phyloP scores from a whole-genome alignment of 2,888 invertebrate species.

The Drosophila borealis region DNA sequence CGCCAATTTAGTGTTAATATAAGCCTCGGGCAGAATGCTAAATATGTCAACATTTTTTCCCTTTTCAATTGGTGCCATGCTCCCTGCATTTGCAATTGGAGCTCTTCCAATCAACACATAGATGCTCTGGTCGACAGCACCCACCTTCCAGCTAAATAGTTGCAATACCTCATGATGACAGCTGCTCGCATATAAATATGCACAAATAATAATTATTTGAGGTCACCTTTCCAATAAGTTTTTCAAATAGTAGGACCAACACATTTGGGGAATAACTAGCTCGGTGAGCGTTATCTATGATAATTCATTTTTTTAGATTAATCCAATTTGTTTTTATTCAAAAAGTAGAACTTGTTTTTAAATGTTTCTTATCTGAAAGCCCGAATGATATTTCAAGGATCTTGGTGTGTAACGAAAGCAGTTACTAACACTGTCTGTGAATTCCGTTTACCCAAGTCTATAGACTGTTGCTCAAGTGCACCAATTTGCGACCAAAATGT shows the following conservation, averaged over 20 bases:
- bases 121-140: background rate
- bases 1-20: slow-evolving; percentile 30
- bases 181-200: too few relatives aligned
- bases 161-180: background rate
- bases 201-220: too few relatives aligned
- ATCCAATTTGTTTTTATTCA: too few relatives aligned
- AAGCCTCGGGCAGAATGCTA: background rate
- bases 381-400: background rate
- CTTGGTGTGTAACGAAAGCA: background rate
- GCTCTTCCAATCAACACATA: background rate
- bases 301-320: too few relatives aligned
- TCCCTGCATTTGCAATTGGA: background rate
- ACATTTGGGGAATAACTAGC: too few relatives aligned
- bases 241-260: too few relatives aligned
- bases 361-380: background rate
- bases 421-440: background rate
- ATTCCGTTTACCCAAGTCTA: background rate
- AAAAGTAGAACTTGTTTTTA: too few relatives aligned
- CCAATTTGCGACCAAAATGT: slow-evolving; percentile 38
- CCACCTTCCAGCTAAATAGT: background rate
- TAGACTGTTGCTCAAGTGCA: slow-evolving; percentile 22
- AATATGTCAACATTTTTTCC: background rate
- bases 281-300: too few relatives aligned
- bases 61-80: background rate
- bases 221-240: too few relatives aligned